Base-by-base conservation (phyloP, 1,140 invertebrate species). In the Diachasma alloeum region DNA sequence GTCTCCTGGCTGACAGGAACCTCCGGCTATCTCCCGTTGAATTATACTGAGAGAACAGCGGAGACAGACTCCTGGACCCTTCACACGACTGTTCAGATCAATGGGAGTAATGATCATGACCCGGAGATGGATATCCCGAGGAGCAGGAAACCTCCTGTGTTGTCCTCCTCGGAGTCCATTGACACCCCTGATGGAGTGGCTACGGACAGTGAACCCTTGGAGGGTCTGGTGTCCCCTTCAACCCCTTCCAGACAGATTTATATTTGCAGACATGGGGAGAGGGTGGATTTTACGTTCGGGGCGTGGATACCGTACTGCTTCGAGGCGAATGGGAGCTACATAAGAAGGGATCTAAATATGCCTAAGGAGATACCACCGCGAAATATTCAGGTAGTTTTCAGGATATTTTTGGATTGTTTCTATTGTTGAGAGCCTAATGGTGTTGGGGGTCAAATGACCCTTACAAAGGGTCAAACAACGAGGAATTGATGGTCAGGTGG, bases 61-160 rank as follows among this genome's bases (percentile, higher is more conserved):
- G 96, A 97, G 84, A 96, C 95, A 1, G 96, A 97, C 89, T 94
- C 96, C 0, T 97, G 96, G 96, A 97, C 96, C 4, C 84, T 97
- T 37, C 96, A 97, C 83, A 92, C 93, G 84, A 92, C 93, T 19
- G 88, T 94, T 10, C 90, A 91, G 26, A 88, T 94, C 17, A 89
- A 75, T 78, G 80, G 36, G 9, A 13, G n/a, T 42, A 42, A 24
- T 42, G 56, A 74, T 44, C 36, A n/a, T 10, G 37, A 79, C 11
- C 11, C 53, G 26, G 75, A 72, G 15, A 15, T 31, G 31, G 31
- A 82, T 63, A 84, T 87, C 74, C 84, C 85, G 0, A 82, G 80
- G 71, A 80, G 75, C 19, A 83, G 83, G 42, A 85, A 82, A 36
- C 86, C 89, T 10, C 88, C 90, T 10, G 87, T 90, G 66, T 76